Evolutionary conservation across 2,888 invertebrate species (phyloP), one percentile per base, ranked within the genome.

Genomic region (Octonoba sinensis): DNA sequence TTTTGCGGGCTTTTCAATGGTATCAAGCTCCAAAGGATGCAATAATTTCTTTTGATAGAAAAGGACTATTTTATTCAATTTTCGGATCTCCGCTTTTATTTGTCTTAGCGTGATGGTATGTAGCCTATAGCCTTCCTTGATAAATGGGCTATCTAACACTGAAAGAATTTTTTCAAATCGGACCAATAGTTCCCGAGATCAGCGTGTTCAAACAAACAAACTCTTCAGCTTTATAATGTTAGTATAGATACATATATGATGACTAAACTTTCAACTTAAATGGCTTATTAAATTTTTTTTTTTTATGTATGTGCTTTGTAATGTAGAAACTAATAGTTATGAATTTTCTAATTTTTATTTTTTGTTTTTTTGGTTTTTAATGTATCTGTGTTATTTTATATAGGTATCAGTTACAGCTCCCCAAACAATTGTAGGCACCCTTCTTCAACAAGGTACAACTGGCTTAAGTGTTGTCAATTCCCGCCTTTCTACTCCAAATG

Each of bases 341-440:
- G 11, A n/a, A 6, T 20, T 24, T 24, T 24, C 22, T 8, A 65
- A 65, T 18, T 65, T 47, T 18, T 8, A 20, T 54, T 15, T 54
- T 54, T 67, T 24, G 22, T 54, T 27, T 67, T n/a, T 36, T n/a
- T 18, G n/a, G 13, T 44, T 46, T 44, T 64, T 46, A 1, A 16
- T 24, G 1, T 27, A 27, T 57, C 11, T 18, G 44, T 16, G 16
- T 54, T 54, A 46, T 24, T 3, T 69, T n/a, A n/a, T 59, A 16
- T 27, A 82, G 82, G 71, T 47, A 16, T 47, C 82, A 24, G 75
- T 75, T 36, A 71, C 82, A 60, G 71, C 59, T 47, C 71, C 82
- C 24, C 82, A 82, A 57, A 71, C 82, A 22, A 56, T 82, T 54
- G 82, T 82, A 49, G 70, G 74, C 24, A 82, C 82, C 44, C 70